phyloP scores from a whole-genome alignment of 35 echinoderm and acorn worm genomes.

The Ophioderma brevispina region DNA sequence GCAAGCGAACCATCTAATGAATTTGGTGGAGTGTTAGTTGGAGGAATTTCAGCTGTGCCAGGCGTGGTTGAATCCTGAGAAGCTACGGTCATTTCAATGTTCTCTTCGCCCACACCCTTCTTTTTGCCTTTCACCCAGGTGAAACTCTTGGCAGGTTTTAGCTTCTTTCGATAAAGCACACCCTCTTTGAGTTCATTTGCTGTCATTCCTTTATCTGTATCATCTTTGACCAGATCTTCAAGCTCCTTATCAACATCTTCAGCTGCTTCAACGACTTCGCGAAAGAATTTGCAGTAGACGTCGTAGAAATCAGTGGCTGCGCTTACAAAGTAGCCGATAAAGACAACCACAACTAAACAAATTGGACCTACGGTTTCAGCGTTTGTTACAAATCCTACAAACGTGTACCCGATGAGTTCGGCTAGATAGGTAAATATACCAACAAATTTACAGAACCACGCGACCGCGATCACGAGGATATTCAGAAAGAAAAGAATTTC shows the following conservation, averaged over 20 bases:
- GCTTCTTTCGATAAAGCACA: not conserved
- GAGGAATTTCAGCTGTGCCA: not conserved
- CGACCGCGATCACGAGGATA: conserved; percentile 39
- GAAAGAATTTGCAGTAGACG: conserved; percentile 63
- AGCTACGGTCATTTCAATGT: not conserved
- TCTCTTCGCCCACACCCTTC: not conserved
- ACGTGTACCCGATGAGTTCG: conserved; percentile 75
- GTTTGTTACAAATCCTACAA: conserved; percentile 81
- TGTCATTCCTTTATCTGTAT: not conserved
- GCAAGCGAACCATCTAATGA: not conserved
- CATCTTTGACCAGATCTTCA: not conserved
- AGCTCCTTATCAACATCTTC: conserved; percentile 38
- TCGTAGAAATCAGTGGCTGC: conserved; percentile 76
- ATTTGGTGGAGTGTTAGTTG: not conserved
- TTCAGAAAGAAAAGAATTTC: conserved; percentile 40
- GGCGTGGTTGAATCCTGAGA: no score
- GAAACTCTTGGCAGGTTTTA: not conserved
- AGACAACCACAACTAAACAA: conserved; percentile 46
- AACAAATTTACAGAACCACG: conserved; percentile 79
- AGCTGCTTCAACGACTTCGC: conserved; percentile 39
- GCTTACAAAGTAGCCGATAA: conserved; percentile 53
- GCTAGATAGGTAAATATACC: conserved; percentile 78
- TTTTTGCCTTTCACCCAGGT: not conserved
- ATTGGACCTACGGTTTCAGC: conserved; percentile 64
- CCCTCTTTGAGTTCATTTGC: not conserved